Base-by-base conservation (phyloP, 2,113 vertebrate species). In the Tor tambroides region DNA sequence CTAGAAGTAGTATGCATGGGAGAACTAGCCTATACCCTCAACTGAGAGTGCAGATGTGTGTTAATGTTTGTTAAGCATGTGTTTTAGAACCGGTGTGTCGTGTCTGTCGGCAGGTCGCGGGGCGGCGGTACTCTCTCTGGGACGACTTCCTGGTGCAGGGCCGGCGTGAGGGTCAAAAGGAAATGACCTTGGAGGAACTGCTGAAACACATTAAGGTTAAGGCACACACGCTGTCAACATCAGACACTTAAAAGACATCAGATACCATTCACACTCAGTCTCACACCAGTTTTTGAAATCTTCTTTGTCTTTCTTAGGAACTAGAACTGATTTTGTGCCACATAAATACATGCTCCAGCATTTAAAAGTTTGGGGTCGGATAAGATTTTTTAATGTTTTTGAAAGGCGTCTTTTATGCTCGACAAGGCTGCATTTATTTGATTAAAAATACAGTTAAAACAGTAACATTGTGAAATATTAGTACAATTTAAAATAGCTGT, bases 131-230 rank as follows among this genome's bases (percentile, higher is more conserved):
- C 96, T 97, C 92, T 89, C 89, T 90, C 87, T 98, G 97, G 96
- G 92, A 96, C 84, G 88, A 91, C 79, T 92, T 97, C 91, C 93
- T 91, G 49, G 90, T 98, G 84, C 87, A 74, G 32, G 96, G 96
- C 69, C 90, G 92, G 17, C 0, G 84, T 0, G 2, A 90, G 6
- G 90, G 92, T 0, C 90, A 94, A 82, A 93, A 96, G 84, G 96
- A 95, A 85, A 93, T 95, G 95, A 98, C 94, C 0, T 92, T 98
- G 93, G 90, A 91, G 83, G 96, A 94, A 4, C 92, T 98, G 89
- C 84, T 97, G 88, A 90, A 91, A 89, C 83, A 95, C 91, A 89
- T 99, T 81, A 94, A 96, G 97, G 97, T 98, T 83, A 72, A 35
- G 49, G 49, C 79, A 87, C 89, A 79, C 83, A 78, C 54, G 43